Evolutionary conservation across 2,113 vertebrate genomes (phyloP), one percentile per base, ranked within the genome.

Genomic region (Oryzias celebensis): DNA sequence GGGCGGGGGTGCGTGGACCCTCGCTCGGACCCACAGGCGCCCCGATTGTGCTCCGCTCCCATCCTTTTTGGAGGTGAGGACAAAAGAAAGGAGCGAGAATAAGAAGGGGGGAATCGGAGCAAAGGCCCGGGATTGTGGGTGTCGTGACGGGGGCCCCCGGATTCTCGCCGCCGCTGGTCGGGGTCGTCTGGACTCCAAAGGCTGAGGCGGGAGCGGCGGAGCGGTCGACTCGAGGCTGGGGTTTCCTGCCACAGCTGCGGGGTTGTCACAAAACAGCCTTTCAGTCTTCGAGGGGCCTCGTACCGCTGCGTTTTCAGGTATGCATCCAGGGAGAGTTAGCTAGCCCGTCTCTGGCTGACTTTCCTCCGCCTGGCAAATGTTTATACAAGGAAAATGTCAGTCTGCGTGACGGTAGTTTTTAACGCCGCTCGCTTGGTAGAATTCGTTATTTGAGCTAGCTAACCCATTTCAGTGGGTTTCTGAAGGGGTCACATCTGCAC

Each of bases 1-100:
- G 88, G 87, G 87, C 58, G 90, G 87, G 90, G 84, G 85, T 89
- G 83, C 83, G 70, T 89, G 86, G 88, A 89, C 88, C 20, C 90
- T 89, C 86, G 75, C 83, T 86, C 84, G 90, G 91, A 92, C 90
- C 88, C 69, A 87, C 86, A 89, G 86, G 77, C 87, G 79, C 88
- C 88, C 88, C 85, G 88, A 87, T 87, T 87, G 85, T 85, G 84
- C 83, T 86, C 84, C 28, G 81, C 88, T 90, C 83, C 74, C 87
- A 87, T 91, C 87, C 84, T 89, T 88, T 56, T 43, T 56, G 8
- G 88, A 89, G 88, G 87, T 83, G 89, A 89, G 88, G 89, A 92
- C 90, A 91, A 91, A 91, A 92, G 89, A 54, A 81, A 75, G 83
- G 84, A 71, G 20, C 0, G 18, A 41, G 18, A 18, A 55, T 31